Percentiles rank a stretch among this genome's conserved stretches.
Conservation (phyloP, 1,140 invertebrate species). For the Palaemon carinicauda region DNA sequence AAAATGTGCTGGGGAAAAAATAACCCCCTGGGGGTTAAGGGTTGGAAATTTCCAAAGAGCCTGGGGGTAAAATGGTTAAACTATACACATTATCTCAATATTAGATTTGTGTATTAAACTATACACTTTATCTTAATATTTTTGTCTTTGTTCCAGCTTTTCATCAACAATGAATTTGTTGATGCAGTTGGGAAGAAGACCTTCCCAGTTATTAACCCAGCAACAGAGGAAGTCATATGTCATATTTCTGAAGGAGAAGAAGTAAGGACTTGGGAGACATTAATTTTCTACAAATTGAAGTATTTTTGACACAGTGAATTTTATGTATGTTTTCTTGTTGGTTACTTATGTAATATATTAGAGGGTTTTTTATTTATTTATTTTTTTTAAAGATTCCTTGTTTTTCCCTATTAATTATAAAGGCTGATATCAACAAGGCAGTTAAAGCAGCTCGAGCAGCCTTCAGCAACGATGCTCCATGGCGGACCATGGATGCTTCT, state of each 20-base stretch:
- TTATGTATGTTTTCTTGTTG: too few relatives aligned
- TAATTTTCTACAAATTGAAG: neutral
- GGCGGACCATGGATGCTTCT: slow-evolving; percentile 82
- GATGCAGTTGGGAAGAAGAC: slow-evolving; percentile 74
- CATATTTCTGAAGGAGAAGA: slow-evolving; percentile 80
- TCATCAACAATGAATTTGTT: slow-evolving; percentile 55
- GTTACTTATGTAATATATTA: neutral
- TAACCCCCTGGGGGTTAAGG: too few relatives aligned
- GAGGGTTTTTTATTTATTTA: neutral
- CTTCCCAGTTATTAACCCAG: slow-evolving; percentile 78
- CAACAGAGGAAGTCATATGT: slow-evolving; percentile 78
- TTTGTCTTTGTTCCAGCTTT: slow-evolving; percentile 48
- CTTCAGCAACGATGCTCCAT: slow-evolving; percentile 77
- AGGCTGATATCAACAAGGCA: slow-evolving; percentile 76
- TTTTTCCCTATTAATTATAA: neutral
- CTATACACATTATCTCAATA: too few relatives aligned
- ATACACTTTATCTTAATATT: too few relatives aligned
- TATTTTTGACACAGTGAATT: neutral
- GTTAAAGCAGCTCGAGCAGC: slow-evolving; percentile 80
- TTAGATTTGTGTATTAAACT: too few relatives aligned
- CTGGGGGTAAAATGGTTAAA: too few relatives aligned
- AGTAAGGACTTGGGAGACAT: slow-evolving; percentile 21
- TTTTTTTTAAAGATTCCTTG: too few relatives aligned
- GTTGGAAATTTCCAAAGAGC: too few relatives aligned
- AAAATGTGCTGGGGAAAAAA: too few relatives aligned